These are phyloP conservation scores for Tipula vernalis DNA, from an alignment of 2,888 invertebrate species.

Conservation along the genomic window DNA sequence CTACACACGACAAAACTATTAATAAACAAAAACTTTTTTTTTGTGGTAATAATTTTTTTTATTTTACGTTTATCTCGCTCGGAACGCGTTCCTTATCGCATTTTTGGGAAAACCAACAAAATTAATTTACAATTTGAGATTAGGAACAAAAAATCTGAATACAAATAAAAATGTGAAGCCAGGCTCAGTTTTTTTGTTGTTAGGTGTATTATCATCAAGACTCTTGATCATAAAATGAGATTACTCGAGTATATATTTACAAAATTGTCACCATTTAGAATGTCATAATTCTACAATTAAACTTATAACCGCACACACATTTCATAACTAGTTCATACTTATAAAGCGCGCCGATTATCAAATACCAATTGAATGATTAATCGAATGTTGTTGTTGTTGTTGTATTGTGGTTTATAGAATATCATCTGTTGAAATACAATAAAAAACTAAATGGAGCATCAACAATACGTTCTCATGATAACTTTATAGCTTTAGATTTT, in stretches of 20 bases:
- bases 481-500: background rate
- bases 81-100: background rate
- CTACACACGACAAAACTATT: constrained; percentile 4
- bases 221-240: background rate
- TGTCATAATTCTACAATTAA: background rate
- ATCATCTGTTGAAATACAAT: background rate
- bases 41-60: background rate
- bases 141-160: background rate
- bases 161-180: background rate
- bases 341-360: background rate
- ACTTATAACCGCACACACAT: background rate
- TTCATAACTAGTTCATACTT: background rate
- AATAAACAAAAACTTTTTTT: background rate
- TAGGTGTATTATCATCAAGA: background rate
- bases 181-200: background rate
- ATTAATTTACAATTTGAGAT: background rate
- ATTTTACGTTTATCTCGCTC: background rate
- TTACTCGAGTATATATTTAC: background rate
- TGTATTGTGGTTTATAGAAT: background rate
- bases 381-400: background rate
- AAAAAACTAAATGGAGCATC: background rate
- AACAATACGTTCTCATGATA: background rate
- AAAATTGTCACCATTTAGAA: background rate
- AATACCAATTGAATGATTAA: constrained; percentile 4
- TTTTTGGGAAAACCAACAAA: background rate